Evolutionary conservation across 2,888 invertebrate genomes (phyloP), one percentile per base, ranked within the genome.

Genomic region (Apoda limacodes): DNA sequence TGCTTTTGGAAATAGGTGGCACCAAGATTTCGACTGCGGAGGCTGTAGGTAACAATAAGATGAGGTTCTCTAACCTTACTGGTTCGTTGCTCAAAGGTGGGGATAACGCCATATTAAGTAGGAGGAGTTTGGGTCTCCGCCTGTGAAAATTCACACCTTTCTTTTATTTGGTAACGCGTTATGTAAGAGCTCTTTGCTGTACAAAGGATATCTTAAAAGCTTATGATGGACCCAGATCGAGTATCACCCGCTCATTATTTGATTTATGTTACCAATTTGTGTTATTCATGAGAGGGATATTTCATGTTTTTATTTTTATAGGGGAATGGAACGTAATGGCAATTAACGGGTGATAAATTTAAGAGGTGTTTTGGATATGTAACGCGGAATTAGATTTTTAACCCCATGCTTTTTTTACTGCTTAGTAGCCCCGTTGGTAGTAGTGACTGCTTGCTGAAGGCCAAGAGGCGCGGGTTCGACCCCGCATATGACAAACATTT

Each of bases 61-160:
- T 48, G 54, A 52, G 56, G 56, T 62, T 37, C 74, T 64, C 51
- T 40, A 45, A 53, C 60, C 74, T 63, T 67, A 78, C 71, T 80
- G 80, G 80, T 55, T 64, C 55, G 38, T 52, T 36, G 32, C 21
- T 33, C 23, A 22, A 35, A 55, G 63, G 78, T 55, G 65, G 78
- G 78, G 72, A 63, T 61, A 52, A 55, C 74, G 75, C 80, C 78
- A 78, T 80, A 67, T 75, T 78, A 57, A 62, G 70, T 58, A 60
- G 80, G 78, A 60, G 80, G 71, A 54, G 80, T 71, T 42, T 55
- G 51, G 25, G 44, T 53, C 52, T 52, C 58, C 59, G 67, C 63
- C 71, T 78, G 80, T 65, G 78, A 80, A 75, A 71, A 71, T 78
- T 80, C 75, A 76, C 80, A 80, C 80, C 80, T 78, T 80, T 76